Base-by-base conservation (phyloP, 2,797 vertebrate genomes). In the Schizothorax lantsangensis region DNA sequence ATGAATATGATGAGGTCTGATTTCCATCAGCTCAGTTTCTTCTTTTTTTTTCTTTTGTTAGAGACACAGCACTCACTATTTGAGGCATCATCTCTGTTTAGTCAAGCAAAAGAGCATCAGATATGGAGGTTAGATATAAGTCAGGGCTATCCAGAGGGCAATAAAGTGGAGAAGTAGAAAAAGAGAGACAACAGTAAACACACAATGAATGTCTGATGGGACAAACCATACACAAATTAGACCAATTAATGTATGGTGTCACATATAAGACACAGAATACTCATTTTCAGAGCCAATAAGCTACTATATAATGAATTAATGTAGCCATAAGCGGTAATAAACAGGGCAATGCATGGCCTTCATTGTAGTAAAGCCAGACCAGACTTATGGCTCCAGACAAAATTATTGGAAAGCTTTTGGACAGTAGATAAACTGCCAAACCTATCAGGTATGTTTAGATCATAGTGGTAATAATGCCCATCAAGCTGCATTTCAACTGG, bases 21-120 rank as follows among this genome's bases (percentile, higher is more conserved):
- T 88, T 74, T 80, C 59, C 36, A 89, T 88, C 84, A 84, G 84
- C 38, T 59, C 77, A 23, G 36, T 68, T 47, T 78, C 47, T 19
- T 77, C 49, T 57, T 40, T 40, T 40, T 40, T 43, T 38, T 21
- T 26, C 30, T 62, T 52, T 6, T 33, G 43, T 49, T 26, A 84
- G 43, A 66, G 14, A 84, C 30, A 62, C 10, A 71, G 49, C n/a
- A 45, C 75, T 69, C 36, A 45, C 26, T n/a, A 14, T 69, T 5
- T 45, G 33, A 52, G 38, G 21, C 47, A 45, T n/a, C 0, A 10
- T 59, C 36, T 72, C 9, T 21, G 66, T 47, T 43, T 72, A 36
- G 66, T 54, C 52, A 47, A 59, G 68, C 77, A 80, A 17, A 85
- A 62, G 38, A 73, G 38, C 40, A 49, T 80, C 38, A 62, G 62